phyloP scores from a whole-genome alignment of 2,113 vertebrate genomes.

The Chloebia gouldiae region DNA sequence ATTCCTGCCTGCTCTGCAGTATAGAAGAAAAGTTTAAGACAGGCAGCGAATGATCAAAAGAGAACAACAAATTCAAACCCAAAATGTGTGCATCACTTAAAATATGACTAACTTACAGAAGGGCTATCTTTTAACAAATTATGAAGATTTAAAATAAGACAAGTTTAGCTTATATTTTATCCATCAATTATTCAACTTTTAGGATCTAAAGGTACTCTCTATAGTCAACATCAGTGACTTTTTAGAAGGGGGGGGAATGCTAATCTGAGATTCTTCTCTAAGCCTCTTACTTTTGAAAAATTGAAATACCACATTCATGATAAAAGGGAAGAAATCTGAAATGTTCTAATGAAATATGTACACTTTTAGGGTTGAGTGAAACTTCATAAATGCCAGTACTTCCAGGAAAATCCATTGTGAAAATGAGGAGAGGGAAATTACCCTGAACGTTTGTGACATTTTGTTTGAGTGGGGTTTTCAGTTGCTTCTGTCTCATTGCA shows the following conservation, averaged over 20 bases:
- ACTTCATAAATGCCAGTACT: background rate
- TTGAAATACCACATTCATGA: background rate
- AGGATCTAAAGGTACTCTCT: background rate
- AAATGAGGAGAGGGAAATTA: background rate
- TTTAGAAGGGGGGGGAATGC: accelerated
- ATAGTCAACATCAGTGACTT: background rate
- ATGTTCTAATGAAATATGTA: background rate
- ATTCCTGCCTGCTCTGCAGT: background rate
- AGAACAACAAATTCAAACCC: background rate
- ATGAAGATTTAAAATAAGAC: background rate
- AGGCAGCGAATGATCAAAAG: background rate
- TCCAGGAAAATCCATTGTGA: background rate
- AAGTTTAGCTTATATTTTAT: background rate
- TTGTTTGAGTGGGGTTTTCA: background rate
- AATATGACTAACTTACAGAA: background rate
- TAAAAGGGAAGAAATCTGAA: background rate
- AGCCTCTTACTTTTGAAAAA: background rate
- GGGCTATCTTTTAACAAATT: background rate
- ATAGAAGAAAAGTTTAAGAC: background rate
- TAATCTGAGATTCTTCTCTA: background rate
- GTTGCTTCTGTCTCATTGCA: background rate
- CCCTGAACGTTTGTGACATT: background rate
- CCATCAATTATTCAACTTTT: background rate
- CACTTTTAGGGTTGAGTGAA: background rate
- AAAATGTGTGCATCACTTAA: background rate